Percentiles rank a stretch among this genome's conserved stretches.
Conservation (phyloP, 2,888 invertebrate species). For the Lingula anatina region DNA sequence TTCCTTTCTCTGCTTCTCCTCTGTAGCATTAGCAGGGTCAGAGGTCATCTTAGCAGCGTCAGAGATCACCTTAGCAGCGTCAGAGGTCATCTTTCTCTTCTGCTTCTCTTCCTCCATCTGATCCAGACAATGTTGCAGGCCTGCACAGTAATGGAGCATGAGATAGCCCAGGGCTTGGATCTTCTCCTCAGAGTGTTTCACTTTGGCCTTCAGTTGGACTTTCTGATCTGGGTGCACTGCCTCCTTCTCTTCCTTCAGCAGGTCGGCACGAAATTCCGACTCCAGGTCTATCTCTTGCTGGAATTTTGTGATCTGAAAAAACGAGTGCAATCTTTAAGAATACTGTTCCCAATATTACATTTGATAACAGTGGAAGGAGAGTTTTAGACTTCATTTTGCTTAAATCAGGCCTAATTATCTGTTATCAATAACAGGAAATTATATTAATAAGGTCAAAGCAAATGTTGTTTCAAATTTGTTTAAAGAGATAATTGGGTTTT, state of each 20-base stretch:
- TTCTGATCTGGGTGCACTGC: constrained; percentile 26
- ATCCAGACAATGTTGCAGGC: constrained; percentile 75
- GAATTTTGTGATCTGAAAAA: constrained; percentile 65
- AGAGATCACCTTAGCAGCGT: background rate
- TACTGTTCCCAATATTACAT: no score
- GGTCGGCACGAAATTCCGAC: constrained; percentile 58
- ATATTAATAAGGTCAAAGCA: no score
- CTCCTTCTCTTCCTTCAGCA: constrained; percentile 54
- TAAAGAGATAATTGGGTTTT: no score
- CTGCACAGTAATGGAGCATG: constrained; percentile 91
- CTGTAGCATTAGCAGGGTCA: background rate
- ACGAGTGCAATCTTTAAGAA: background rate
- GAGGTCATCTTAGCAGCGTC: background rate
- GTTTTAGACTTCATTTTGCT: no score
- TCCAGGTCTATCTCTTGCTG: constrained; percentile 72
- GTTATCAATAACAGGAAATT: no score
- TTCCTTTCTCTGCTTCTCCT: background rate
- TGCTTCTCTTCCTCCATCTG: constrained; percentile 41
- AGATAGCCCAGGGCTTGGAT: constrained; percentile 86
- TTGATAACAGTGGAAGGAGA: no score
- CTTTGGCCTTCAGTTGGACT: constrained; percentile 8
- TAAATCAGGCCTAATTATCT: no score
- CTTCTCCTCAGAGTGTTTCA: constrained; percentile 72
- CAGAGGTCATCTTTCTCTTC: no score
- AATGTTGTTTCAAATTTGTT: no score